Base-by-base conservation (phyloP, 2,888 invertebrate species). In the Aleiodes alternator region DNA sequence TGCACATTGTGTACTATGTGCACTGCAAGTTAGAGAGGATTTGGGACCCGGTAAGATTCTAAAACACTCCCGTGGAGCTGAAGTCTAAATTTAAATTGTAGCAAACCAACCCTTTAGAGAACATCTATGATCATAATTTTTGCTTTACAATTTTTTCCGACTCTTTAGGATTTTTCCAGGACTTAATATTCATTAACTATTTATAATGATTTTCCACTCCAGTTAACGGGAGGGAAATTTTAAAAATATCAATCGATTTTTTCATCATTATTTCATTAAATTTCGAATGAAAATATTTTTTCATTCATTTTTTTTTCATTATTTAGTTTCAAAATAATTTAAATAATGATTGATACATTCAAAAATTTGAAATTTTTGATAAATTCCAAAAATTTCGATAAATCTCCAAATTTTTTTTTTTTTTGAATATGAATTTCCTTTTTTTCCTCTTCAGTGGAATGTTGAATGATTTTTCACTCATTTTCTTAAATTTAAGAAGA, bases 21-120 rank as follows among this genome's bases (percentile, higher is more conserved):
- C 98, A 87, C 92, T 98, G 85, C 96, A 96, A 86, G 98, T 98
- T 82, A 93, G 98, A 87, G 98, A 99, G 90, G 98, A 99, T 92
- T 93, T 98, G 87, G 97, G 97, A 85, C 92, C 94, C 89, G 97
- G 97, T 96, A 91, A 93, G 93, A 91, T 79, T 76, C 31, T 64
- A 23, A 83, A 83, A 82, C 83, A 81, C 82, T 82, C 82, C 83
- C 64, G 64, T 64, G 23, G 80, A 83, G 82, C 83, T 82, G 77
- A 59, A 84, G 83, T 87, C 88, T 88, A 88, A 86, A 87, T 87
- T 87, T 88, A 89, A 85, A 85, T 79, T 68, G 31, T 56, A 43
- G 48, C 80, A 78, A 43, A 64, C 64, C 64, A 64, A 64, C 23
- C 64, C 64, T 48, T 9, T 3, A 43, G 23, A 23, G 48, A 76